Percentiles rank a stretch among this genome's conserved stretches.
phyloP scores from a whole-genome alignment of 2,797 vertebrate species.

The Channa striata region DNA sequence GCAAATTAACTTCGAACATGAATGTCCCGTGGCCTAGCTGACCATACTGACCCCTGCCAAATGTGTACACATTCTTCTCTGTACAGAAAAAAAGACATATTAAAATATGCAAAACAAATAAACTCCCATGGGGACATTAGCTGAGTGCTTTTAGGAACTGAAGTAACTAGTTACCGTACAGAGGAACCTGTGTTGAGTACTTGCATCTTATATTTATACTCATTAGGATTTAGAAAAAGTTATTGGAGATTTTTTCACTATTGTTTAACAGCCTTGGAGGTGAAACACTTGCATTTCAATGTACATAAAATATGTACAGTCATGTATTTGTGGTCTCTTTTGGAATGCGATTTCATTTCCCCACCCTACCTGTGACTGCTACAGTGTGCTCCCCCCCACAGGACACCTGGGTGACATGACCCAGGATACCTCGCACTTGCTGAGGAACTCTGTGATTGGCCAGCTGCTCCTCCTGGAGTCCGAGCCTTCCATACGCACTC shows the following conservation, averaged over 20 bases:
- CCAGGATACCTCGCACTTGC: conserved; percentile 84
- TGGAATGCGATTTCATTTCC: neutral
- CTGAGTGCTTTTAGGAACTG: too few species aligned
- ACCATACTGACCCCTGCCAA: conserved; percentile 90
- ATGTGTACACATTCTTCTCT: conserved; percentile 85
- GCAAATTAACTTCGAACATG: conserved; percentile 85
- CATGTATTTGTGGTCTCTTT: neutral
- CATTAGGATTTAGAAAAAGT: too few species aligned
- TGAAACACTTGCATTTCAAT: neutral
- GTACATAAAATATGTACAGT: neutral
- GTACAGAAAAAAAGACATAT: conserved; percentile 29
- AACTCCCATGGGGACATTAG: too few species aligned
- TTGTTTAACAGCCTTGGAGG: neutral
- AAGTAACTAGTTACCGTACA: too few species aligned
- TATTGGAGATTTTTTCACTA: too few species aligned
- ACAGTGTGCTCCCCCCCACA: conserved; percentile 92
- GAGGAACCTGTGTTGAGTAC: neutral
- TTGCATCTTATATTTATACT: neutral
- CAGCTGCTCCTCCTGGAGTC: conserved; percentile 84
- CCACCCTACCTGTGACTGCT: conserved; percentile 87
- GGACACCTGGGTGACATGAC: conserved; percentile 85
- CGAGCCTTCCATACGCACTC: conserved; percentile 86
- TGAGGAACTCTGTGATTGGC: conserved; percentile 88
- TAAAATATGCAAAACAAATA: too few species aligned
- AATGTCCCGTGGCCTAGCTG: conserved; percentile 92